Percentiles rank a stretch among this genome's conserved stretches.
These are phyloP conservation scores for Aphidoletes aphidimyza DNA, from an alignment of 2,888 invertebrate species.

Conservation along the genomic window DNA sequence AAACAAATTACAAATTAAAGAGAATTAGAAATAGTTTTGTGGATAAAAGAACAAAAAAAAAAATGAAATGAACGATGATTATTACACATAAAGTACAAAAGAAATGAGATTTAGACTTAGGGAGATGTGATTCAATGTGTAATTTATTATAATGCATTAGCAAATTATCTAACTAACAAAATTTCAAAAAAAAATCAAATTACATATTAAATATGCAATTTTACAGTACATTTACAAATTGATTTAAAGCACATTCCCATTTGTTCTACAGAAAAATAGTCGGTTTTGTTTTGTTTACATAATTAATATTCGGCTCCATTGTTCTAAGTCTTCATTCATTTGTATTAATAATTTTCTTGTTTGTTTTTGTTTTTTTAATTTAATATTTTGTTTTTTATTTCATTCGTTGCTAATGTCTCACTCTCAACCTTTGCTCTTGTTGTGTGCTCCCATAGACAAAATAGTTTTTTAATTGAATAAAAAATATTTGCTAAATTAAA, in stretches of 20 bases:
- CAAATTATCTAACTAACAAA: slow-evolving; percentile 27
- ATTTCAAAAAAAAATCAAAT: background rate
- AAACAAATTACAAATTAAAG: no score
- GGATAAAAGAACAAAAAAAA: background rate
- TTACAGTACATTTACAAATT: slow-evolving; percentile 34
- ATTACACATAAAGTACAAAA: background rate
- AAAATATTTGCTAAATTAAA: slow-evolving; percentile 42
- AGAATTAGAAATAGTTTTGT: no score
- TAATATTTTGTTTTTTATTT: no score
- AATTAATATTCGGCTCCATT: background rate
- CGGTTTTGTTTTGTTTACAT: background rate
- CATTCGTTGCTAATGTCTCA: slow-evolving; percentile 27
- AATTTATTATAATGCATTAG: no score
- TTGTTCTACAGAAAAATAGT: background rate
- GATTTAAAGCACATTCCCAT: slow-evolving; percentile 45
- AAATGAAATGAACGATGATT: background rate
- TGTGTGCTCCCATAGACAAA: background rate
- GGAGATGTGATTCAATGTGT: background rate
- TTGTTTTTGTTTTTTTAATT: background rate
- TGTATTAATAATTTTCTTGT: background rate
- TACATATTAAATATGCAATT: slow-evolving; percentile 38
- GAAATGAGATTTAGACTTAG: background rate
- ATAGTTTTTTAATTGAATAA: slow-evolving; percentile 15
- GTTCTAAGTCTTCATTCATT: background rate
- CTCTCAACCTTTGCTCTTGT: background rate